Evolutionary conservation across 2,888 invertebrate species (phyloP).

Genomic region (Agrilus mali): DNA sequence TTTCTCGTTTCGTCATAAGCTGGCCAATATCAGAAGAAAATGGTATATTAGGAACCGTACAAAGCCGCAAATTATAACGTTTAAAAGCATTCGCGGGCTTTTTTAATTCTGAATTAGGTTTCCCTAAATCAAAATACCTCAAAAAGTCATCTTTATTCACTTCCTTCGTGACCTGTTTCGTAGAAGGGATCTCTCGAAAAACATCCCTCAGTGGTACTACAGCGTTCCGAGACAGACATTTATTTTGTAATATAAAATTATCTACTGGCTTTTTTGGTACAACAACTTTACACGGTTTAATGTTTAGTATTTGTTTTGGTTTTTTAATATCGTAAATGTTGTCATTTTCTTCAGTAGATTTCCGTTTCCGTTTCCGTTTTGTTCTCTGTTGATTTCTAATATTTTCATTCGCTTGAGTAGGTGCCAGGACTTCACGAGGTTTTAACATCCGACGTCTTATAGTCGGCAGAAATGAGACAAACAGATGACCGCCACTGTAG

Average conservation of each 20-base stretch:
- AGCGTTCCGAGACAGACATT: conserved; percentile 2
- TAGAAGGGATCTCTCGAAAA: conserved; percentile 8
- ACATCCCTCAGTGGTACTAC: conserved; percentile 12
- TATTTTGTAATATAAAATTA: conserved; percentile 3
- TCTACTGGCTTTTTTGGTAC: not conserved
- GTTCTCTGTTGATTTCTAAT: too few relatives aligned
- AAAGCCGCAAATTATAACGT: conserved; percentile 5
- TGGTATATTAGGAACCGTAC: conserved; percentile 17
- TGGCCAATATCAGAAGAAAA: conserved; percentile 25
- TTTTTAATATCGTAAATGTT: too few relatives aligned
- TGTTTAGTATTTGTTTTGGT: too few relatives aligned
- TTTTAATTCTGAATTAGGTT: not conserved
- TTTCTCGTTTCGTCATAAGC: conserved; percentile 16
- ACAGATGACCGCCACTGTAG: conserved; percentile 2
- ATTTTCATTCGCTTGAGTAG: too few relatives aligned
- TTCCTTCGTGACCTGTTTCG: conserved; percentile 2
- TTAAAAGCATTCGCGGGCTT: conserved; percentile 2
- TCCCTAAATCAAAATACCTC: conserved; percentile 14
- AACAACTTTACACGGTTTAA: conserved; percentile 4
- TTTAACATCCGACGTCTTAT: too few relatives aligned
- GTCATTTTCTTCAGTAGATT: too few relatives aligned
- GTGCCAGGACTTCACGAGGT: too few relatives aligned
- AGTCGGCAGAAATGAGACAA: too few relatives aligned
- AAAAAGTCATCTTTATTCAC: conserved; percentile 16
- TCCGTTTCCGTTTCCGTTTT: too few relatives aligned